These are phyloP conservation scores for Phenacoccus solenopsis DNA, from an alignment of 1,140 invertebrate genomes.

Conservation along the genomic window DNA sequence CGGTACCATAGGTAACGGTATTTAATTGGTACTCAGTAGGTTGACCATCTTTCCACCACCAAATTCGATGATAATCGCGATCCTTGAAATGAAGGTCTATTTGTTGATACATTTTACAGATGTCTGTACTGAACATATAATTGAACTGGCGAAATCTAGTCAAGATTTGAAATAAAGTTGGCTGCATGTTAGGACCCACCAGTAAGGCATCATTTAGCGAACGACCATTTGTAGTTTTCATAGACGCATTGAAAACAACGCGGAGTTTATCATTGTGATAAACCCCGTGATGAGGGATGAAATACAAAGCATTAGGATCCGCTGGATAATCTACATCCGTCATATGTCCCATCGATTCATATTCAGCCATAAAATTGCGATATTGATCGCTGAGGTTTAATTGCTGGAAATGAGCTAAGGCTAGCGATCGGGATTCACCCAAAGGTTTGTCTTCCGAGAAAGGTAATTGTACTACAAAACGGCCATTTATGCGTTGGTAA, in stretches of 20 bases:
- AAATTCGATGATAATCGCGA: constrained; percentile 33
- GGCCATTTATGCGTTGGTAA: neutral
- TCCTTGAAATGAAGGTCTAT: constrained; percentile 31
- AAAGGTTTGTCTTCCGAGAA: no score
- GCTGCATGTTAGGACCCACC: constrained; percentile 30
- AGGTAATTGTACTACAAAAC: neutral
- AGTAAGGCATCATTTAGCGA: constrained; percentile 33
- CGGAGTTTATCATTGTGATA: constrained; percentile 29
- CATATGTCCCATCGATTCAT: constrained; percentile 28
- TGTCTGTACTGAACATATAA: constrained; percentile 31
- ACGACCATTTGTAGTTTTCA: constrained; percentile 25
- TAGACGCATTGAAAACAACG: constrained; percentile 33
- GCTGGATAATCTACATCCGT: constrained; percentile 27
- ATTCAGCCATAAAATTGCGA: constrained; percentile 29
- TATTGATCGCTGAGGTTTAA: constrained; percentile 23
- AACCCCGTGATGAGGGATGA: constrained; percentile 9
- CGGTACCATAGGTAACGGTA: constrained; percentile 35
- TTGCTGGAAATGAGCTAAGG: no score
- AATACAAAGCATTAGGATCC: neutral
- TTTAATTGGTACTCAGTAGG: constrained; percentile 30
- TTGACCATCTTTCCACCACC: constrained; percentile 27
- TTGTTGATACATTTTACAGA: constrained; percentile 36
- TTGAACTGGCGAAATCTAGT: constrained; percentile 32
- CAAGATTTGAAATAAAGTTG: constrained; percentile 34
- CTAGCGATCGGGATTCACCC: no score